phyloP scores from a whole-genome alignment of 2,888 invertebrate species.

The Oligia strigilis region DNA sequence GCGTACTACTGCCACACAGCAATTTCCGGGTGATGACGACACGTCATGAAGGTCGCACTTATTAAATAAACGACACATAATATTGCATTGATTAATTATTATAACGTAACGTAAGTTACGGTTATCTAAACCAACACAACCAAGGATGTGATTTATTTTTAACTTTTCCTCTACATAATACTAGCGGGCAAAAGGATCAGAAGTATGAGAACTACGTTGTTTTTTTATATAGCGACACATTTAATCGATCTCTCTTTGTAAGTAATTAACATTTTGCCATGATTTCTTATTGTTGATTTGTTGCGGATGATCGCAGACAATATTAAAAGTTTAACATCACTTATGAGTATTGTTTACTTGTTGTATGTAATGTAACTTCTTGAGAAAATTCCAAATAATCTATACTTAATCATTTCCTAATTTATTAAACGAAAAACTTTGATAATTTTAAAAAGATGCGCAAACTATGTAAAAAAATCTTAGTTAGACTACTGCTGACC shows the following conservation, averaged over 20 bases:
- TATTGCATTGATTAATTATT: conserved; percentile 73
- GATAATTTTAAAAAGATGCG: background rate
- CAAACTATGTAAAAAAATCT: background rate
- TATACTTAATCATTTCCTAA: background rate
- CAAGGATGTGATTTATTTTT: conserved; percentile 31
- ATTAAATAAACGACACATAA: conserved; percentile 75
- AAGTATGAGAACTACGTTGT: background rate
- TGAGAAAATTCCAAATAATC: background rate
- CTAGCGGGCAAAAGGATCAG: background rate
- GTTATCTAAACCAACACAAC: conserved; percentile 64
- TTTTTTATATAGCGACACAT: background rate
- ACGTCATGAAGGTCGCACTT: conserved; percentile 81
- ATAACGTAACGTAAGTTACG: conserved; percentile 41
- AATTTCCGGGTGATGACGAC: conserved; percentile 88
- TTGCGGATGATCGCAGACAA: background rate
- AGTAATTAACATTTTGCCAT: background rate
- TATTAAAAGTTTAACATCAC: background rate
- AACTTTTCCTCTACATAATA: background rate
- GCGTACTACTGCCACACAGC: conserved; percentile 81
- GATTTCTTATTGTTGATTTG: background rate
- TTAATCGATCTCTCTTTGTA: background rate
- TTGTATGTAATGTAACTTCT: background rate
- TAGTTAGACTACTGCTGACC: conserved; percentile 36
- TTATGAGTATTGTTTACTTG: background rate
- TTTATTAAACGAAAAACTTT: background rate